Base-by-base conservation (phyloP, 2,888 invertebrate species). In the Oligia strigilis region DNA sequence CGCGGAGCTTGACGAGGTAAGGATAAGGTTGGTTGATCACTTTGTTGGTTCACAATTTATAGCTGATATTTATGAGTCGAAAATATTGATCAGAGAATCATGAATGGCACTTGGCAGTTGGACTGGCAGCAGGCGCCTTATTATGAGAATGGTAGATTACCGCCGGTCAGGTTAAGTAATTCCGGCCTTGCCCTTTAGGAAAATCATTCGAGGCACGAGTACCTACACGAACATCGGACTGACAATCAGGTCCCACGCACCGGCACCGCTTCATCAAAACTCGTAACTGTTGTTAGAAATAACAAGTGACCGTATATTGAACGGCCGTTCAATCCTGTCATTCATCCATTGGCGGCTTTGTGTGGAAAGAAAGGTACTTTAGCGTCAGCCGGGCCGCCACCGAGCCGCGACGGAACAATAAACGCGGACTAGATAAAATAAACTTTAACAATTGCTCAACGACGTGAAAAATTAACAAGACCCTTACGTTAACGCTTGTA, bases 401-500 rank as follows among this genome's bases (percentile, higher is more conserved):
- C 58, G 78, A 84, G 72, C 80, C 69, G 77, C 79, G 60, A 65
- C 64, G 72, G 40, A 78, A 87, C 83, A 88, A 87, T 87, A 86
- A 82, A 84, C 83, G 80, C 62, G 79, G 73, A 43, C 75, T 74
- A 84, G 84, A 90, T 88, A 87, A 80, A 87, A 85, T 83, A 87
- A 90, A 87, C 85, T 85, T 86, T 85, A 75, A 83, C 79, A 87
- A 88, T 89, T 86, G 86, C 73, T 81, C 83, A 86, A 85, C 85
- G 84, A 89, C 65, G 82, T 85, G 87, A 83, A 88, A 87, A 88
- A 90, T 88, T 82, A 88, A 90, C 89, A 88, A 82, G 89, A 73
- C 78, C 81, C 81, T 82, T 46, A 82, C 76, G 79, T 75, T 86
- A 85, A 86, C 75, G 84, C 40, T 66, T 72, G 65, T 78, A 74